Percentiles rank a stretch among this genome's conserved stretches.
These are phyloP conservation scores for Villa cingulata DNA, from an alignment of 2,888 invertebrate genomes.

Conservation along the genomic window DNA sequence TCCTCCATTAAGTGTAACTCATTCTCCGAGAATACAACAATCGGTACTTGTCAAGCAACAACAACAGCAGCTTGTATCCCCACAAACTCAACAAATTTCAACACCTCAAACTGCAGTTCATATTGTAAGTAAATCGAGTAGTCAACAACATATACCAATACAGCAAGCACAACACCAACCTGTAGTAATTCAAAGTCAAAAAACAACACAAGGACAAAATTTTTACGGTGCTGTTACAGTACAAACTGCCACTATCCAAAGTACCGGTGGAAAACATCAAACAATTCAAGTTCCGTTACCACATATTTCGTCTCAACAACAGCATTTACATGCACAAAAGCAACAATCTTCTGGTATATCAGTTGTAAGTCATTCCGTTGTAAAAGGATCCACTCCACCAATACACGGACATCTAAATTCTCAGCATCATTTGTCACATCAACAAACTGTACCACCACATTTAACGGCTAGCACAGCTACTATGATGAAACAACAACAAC, in stretches of 20 bases:
- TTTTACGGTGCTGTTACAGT: slow-evolving; percentile 10
- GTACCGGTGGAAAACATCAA: slow-evolving; percentile 26
- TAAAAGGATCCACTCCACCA: slow-evolving; percentile 12
- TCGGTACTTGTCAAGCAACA: slow-evolving; percentile 10
- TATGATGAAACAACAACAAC: slow-evolving; percentile 2
- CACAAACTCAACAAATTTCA: slow-evolving; percentile 15
- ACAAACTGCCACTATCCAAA: slow-evolving; percentile 6
- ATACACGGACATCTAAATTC: not conserved
- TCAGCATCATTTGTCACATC: slow-evolving; percentile 11
- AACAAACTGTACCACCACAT: not conserved
- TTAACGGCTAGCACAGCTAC: not conserved
- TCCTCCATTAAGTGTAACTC: slow-evolving; percentile 13
- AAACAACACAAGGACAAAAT: slow-evolving; percentile 19
- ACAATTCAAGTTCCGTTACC: slow-evolving; percentile 37
- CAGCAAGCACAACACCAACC: slow-evolving; percentile 17
- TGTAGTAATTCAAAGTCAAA: slow-evolving; percentile 5
- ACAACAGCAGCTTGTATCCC: slow-evolving; percentile 9
- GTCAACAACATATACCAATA: slow-evolving; percentile 2
- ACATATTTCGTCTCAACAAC: slow-evolving; percentile 33
- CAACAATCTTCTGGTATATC: slow-evolving; percentile 16
- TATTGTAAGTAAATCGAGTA: slow-evolving; percentile 8
- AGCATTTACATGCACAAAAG: slow-evolving; percentile 7
- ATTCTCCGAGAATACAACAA: slow-evolving; percentile 22
- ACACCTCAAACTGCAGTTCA: slow-evolving; percentile 7
- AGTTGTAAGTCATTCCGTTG: slow-evolving; percentile 19